phyloP scores from a whole-genome alignment of 2,797 vertebrate species.

The Pitangus sulphuratus region DNA sequence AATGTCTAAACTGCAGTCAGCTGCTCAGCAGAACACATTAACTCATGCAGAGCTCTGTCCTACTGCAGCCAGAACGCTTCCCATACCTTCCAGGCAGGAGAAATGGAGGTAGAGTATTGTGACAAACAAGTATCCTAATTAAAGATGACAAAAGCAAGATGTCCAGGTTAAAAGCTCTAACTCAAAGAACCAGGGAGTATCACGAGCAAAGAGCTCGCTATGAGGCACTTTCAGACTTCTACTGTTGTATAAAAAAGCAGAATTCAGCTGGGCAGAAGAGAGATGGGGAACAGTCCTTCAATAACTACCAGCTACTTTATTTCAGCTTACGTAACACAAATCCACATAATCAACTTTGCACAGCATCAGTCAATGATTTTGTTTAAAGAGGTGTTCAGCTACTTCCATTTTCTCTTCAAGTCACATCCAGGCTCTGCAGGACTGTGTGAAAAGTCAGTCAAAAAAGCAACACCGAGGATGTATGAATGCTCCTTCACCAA shows the following conservation, averaged over 20 bases:
- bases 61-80: background rate
- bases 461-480: background rate
- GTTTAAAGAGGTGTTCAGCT: background rate
- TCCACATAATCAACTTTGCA: background rate
- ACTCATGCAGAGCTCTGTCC: background rate
- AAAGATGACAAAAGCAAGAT: background rate
- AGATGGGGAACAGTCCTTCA: background rate
- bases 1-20: background rate
- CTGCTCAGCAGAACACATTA: background rate
- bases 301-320: background rate
- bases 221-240: background rate
- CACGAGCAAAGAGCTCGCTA: rapidly evolving
- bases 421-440: background rate
- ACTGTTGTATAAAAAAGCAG: background rate
- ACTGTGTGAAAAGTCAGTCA: background rate
- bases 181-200: background rate
- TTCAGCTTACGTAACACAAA: background rate
- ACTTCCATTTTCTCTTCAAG: background rate
- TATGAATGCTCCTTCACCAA: background rate
- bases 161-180: background rate
- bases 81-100: background rate
- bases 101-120: background rate
- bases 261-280: background rate
- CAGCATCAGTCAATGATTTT: background rate
- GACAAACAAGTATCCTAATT: background rate